Conservation (phyloP, 2,888 invertebrate genomes). For the Limenitis arthemis region DNA sequence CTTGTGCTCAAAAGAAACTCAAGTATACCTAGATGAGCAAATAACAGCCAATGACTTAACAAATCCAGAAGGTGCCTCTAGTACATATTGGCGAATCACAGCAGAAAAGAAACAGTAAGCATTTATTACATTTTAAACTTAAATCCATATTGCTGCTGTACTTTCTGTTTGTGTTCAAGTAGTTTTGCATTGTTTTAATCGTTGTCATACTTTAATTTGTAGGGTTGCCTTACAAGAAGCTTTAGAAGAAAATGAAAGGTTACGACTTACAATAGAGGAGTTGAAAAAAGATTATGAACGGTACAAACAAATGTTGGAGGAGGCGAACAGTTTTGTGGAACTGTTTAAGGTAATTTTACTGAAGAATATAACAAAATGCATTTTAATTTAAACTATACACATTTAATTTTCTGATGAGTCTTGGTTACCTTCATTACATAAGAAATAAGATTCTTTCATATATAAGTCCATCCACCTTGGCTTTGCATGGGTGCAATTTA, state of each 20-base stretch:
- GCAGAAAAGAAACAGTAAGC: constrained; percentile 79
- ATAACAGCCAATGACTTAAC: constrained; percentile 80
- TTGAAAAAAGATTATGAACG: constrained; percentile 76
- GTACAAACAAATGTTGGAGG: constrained; percentile 81
- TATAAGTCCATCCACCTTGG: no score
- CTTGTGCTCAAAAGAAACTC: constrained; percentile 72
- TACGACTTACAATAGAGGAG: constrained; percentile 60
- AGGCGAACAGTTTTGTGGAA: constrained; percentile 81
- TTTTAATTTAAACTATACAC: background rate
- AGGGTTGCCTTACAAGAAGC: constrained; percentile 80
- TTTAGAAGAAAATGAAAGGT: constrained; percentile 78
- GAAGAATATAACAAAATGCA: background rate
- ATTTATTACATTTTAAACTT: background rate
- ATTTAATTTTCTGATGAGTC: no score
- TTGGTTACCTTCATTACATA: no score
- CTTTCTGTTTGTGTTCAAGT: no score
- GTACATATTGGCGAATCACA: constrained; percentile 82
- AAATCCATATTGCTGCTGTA: no score
- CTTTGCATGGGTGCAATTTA: no score
- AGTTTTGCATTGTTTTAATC: no score
- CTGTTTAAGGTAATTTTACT: constrained; percentile 75
- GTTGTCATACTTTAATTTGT: background rate
- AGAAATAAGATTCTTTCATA: no score
- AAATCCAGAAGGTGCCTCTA: constrained; percentile 77
- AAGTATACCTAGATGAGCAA: constrained; percentile 69